Base-by-base conservation (phyloP, 2,888 invertebrate species). In the Drosophila anceps region DNA sequence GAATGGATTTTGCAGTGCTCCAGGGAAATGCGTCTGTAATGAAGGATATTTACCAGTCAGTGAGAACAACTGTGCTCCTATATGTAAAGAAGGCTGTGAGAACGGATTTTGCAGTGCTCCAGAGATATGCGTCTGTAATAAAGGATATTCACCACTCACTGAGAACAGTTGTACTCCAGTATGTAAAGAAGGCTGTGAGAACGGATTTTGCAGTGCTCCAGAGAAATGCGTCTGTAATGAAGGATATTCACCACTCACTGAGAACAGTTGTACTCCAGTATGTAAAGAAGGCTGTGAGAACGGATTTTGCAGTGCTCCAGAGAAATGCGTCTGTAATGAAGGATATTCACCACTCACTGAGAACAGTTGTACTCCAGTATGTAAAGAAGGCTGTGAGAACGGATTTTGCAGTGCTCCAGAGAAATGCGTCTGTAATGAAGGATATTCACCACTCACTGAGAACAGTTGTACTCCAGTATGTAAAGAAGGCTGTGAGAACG, bases 31-130 rank as follows among this genome's bases (percentile, higher is more conserved):
- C 4, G 24, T 27, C 1, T 78, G 77, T 10, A 4, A 31, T 0
- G 9, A 60, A 1, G 81, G 78, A 2, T 80, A 43, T 13, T 12
- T 1, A 0, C 24, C 35, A 12, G 12, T 9, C 0, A 62, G 1
- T 20, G 50, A 37, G 9, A 66, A 31, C 20, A 57, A 13, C 0
- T 76, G 76, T 44, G 9, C 7, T 9, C 75, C 79, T 0, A 4
- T 44, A 0, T 76, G 76, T 5, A n/a, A 24, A 3, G 51, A n/a
- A 0, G 67, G 55, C 0, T 76, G 76, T 53, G 39, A 59, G 29
- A 69, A 81, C 33, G 79, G 79, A 35, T 59, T 18, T 1, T 81
- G 79, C 4, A 18, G 3, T 33, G 39, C 43, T 0, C 79, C 79
- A 0, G 70, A 53, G 1, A 27, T 37, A 13, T 79, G 78, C 8